Evolutionary conservation across 2,888 invertebrate genomes (phyloP), one percentile per base, ranked within the genome.

Genomic region (Tinea semifulvella): DNA sequence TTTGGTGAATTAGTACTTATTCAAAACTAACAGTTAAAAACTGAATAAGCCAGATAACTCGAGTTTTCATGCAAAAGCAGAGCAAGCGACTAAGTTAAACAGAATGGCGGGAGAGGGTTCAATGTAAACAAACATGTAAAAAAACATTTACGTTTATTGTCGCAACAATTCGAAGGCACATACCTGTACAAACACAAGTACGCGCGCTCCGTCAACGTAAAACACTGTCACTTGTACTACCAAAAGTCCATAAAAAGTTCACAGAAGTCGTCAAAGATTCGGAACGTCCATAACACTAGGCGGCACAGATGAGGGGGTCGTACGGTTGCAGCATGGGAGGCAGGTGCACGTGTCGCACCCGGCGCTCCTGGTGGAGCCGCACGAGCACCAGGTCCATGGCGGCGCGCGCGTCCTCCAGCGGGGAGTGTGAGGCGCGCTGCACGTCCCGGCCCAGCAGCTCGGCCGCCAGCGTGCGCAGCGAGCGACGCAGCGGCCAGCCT

Each of bases 391-490:
- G 79, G 59, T 98, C 93, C 77, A 98, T 86, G 53, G 94, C 94
- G 8, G 94, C 89, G 26, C 87, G 83, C 1, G 98, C 96, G 68
- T 99, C 99, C 70, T 99, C 98, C 47, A 88, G 84, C 50, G 96
- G 94, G 69, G 96, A 92, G 77, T 99, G 99, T 3, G 96, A 87
- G 55, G 82, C 82, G 61, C 75, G 80, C 66, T 99, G 98, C 46
- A 99, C 97, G 49, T 89, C 88, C 49, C 89, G 88, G 42, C 89
- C 85, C 31, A 98, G 81, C 50, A 87, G 79, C 26, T 87, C 88
- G 38, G 85, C 83, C 13, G 89, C 88, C 5, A 99, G 80, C 19
- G 86, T 88, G 51, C 91, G 90, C 47, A 99, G 79, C 7, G 96
- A 94, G 45, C 90, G 83, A 45, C 95, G 88, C 61, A 85, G 89